Evolutionary conservation across 2,113 vertebrate species (phyloP).

Genomic region (Grus americana): DNA sequence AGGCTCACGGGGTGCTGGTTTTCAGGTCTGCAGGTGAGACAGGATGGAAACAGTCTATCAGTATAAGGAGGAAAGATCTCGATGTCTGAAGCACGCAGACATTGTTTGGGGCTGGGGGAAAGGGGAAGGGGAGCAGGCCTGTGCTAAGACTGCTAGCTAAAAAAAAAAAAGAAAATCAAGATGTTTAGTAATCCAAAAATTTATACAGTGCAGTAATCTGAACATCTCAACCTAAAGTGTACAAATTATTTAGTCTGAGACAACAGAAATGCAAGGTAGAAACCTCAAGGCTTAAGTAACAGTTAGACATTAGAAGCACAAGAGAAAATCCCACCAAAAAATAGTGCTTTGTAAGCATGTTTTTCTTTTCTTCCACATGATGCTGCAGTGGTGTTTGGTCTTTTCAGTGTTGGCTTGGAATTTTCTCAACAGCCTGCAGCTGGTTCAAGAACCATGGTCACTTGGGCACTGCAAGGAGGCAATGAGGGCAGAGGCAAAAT

Average conservation of each 20-base stretch:
- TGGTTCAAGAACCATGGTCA: neutral
- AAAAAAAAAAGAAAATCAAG: neutral
- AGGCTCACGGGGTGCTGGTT: neutral
- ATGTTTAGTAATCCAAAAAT: neutral
- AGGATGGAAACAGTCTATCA: neutral
- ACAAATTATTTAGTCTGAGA: neutral
- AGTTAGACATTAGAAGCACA: neutral
- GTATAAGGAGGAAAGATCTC: neutral
- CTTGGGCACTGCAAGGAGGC: neutral
- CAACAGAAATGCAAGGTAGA: neutral
- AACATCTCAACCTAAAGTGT: neutral
- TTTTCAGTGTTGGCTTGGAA: neutral
- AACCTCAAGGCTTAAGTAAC: neutral
- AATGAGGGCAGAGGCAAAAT: rapidly evolving
- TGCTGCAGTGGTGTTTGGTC: neutral
- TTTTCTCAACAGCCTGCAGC: neutral
- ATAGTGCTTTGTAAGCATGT: neutral
- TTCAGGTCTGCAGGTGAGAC: neutral
- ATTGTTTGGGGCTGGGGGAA: neutral
- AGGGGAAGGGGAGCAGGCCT: neutral
- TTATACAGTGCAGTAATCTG: neutral
- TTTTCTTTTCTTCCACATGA: neutral
- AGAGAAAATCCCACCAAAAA: neutral
- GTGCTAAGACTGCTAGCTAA: neutral
- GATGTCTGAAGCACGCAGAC: neutral